These are phyloP conservation scores for Pluvialis apricaria DNA, from an alignment of 2,113 vertebrate species.

Conservation along the genomic window DNA sequence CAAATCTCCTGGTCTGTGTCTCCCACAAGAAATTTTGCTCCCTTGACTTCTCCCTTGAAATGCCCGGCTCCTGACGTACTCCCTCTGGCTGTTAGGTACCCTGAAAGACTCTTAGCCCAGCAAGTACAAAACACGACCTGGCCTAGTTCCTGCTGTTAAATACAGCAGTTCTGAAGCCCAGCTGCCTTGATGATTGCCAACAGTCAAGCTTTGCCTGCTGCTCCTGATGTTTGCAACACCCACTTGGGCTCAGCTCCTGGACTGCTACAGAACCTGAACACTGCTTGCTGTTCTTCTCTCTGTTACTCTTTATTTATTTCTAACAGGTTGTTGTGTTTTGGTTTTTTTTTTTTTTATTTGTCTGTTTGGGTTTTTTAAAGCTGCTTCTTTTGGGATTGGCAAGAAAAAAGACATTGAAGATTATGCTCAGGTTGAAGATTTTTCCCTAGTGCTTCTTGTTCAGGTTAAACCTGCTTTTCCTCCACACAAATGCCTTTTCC, in stretches of 20 bases:
- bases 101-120: not conserved
- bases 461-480: not conserved
- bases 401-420: not conserved
- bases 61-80: fast-evolving
- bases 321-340: no score
- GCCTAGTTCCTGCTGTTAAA: not conserved
- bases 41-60: not conserved
- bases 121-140: not conserved
- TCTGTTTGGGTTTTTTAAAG: not conserved
- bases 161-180: not conserved
- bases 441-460: not conserved
- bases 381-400: not conserved
- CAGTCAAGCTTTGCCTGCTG: not conserved
- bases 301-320: not conserved
- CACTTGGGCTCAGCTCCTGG: not conserved
- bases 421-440: not conserved
- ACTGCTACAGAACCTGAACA: not conserved
- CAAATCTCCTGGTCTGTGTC: no score
- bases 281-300: not conserved
- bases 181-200: not conserved
- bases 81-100: not conserved
- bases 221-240: not conserved
- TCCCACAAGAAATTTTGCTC: not conserved
- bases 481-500: not conserved
- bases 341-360: not conserved